A percentile compares a stretch with the other conserved stretches of the same genome.
Evolutionary conservation across 2,888 invertebrate genomes (phyloP).

Genomic region (Phyllotreta striolata): DNA sequence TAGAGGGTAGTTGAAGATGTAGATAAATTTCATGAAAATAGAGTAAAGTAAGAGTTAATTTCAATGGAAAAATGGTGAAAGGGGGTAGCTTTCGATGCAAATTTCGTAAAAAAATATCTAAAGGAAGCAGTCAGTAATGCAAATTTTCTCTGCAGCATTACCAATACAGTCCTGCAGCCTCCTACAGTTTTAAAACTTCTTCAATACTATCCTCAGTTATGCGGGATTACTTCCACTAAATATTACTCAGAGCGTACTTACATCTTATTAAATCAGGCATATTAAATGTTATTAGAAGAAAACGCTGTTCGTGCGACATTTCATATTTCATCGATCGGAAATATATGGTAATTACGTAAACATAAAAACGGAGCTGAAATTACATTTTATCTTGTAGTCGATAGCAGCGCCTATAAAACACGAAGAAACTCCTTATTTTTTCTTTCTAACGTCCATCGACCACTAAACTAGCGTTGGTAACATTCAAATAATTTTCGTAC

Average conservation of each 20-base stretch:
- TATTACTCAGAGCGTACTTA: constrained; percentile 11
- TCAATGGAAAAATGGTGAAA: too few species aligned
- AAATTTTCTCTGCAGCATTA: too few species aligned
- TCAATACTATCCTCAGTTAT: constrained; percentile 18
- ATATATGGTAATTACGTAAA: constrained; percentile 12
- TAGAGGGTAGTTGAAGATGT: too few species aligned
- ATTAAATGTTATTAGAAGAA: too few species aligned
- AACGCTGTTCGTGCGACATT: too few species aligned
- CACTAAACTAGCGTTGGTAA: constrained; percentile 11
- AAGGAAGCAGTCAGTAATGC: too few species aligned
- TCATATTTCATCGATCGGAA: not conserved
- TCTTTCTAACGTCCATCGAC: constrained; percentile 3
- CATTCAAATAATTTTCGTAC: constrained; percentile 38
- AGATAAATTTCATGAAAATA: too few species aligned
- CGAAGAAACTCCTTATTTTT: constrained; percentile 16
- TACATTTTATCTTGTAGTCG: constrained; percentile 23
- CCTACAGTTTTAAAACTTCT: too few species aligned
- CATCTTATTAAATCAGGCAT: not conserved
- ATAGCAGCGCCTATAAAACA: constrained; percentile 24
- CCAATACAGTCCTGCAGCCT: too few species aligned
- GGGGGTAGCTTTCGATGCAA: too few species aligned
- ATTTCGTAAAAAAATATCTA: too few species aligned
- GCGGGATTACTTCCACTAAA: constrained; percentile 27
- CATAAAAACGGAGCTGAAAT: constrained; percentile 13
- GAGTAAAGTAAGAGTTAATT: too few species aligned